Evolutionary conservation across 2,797 vertebrate species (phyloP).

Genomic region (Pangasius macronema): DNA sequence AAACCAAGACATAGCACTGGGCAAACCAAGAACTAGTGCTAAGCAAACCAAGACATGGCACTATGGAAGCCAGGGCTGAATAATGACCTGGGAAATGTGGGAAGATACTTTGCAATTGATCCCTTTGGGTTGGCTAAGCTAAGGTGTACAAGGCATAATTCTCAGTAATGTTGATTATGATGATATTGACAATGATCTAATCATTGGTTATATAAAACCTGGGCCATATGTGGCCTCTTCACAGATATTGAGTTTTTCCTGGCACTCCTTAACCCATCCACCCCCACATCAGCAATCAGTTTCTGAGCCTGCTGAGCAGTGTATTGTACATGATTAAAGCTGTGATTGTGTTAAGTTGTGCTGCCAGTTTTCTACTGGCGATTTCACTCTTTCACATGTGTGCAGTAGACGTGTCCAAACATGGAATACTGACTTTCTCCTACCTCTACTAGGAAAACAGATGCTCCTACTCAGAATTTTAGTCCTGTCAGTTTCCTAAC

Average conservation of each 20-base stretch:
- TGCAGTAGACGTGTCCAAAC: conserved; percentile 3
- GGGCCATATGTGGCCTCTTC: not conserved
- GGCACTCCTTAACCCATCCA: conserved; percentile 14
- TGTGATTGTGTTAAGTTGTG: conserved; percentile 40
- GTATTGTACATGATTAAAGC: conserved; percentile 49
- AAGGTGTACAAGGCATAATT: not conserved
- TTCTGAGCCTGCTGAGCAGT: conserved; percentile 4
- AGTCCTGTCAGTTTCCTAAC: conserved; percentile 34
- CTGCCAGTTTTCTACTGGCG: conserved; percentile 41
- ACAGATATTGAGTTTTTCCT: not conserved
- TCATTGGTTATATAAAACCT: not conserved
- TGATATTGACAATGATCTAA: not conserved
- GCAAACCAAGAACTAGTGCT: not conserved
- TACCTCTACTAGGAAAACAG: conserved; percentile 35
- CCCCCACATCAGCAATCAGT: not conserved
- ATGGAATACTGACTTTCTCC: conserved; percentile 23
- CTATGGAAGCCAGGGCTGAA: not conserved
- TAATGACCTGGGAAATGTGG: not conserved
- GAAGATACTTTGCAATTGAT: not conserved
- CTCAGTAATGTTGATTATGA: not conserved
- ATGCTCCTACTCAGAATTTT: conserved; percentile 25
- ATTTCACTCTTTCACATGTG: conserved; percentile 25
- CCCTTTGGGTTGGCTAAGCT: not conserved
- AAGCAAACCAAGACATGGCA: not conserved
- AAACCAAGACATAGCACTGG: not conserved